Evolutionary conservation across 2,113 vertebrate species (phyloP).

Genomic region (Rattus rattus): DNA sequence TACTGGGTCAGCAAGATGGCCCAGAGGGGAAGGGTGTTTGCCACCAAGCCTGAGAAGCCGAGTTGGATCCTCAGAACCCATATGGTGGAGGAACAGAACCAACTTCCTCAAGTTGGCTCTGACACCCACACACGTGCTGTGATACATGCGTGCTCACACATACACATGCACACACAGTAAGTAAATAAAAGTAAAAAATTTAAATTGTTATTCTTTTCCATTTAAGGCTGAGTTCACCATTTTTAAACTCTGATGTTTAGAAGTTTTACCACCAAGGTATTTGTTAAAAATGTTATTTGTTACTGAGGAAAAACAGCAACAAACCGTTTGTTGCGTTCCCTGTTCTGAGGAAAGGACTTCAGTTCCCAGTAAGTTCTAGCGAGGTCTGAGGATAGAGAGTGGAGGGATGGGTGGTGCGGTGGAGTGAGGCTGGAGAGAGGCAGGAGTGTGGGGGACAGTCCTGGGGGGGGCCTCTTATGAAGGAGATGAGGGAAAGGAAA

Average conservation of each 20-base stretch:
- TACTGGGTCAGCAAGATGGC: not conserved
- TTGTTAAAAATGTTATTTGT: not conserved
- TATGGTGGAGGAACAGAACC: not conserved
- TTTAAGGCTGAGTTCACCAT: not conserved
- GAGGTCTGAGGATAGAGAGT: not conserved
- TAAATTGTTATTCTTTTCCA: conserved; percentile 9
- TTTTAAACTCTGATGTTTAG: not conserved
- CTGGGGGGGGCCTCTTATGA: not conserved
- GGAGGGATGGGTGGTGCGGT: not conserved
- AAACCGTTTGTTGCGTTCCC: not conserved
- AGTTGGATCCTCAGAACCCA: not conserved
- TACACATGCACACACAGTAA: not conserved
- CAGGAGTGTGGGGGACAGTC: not conserved
- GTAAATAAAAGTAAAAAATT: not conserved
- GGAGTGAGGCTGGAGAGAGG: not conserved
- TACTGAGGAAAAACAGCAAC: not conserved
- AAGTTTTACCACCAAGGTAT: not conserved
- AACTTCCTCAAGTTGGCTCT: not conserved
- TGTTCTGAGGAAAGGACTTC: not conserved
- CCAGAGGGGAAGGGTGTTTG: not conserved
- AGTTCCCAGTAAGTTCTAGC: not conserved
- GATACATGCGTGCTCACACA: not conserved
- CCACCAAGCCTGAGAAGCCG: not conserved
- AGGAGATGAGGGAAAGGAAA: not conserved
- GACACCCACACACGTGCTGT: too few relatives aligned